Conservation (phyloP, 2,113 vertebrate species). For the Burhinus bistriatus region DNA sequence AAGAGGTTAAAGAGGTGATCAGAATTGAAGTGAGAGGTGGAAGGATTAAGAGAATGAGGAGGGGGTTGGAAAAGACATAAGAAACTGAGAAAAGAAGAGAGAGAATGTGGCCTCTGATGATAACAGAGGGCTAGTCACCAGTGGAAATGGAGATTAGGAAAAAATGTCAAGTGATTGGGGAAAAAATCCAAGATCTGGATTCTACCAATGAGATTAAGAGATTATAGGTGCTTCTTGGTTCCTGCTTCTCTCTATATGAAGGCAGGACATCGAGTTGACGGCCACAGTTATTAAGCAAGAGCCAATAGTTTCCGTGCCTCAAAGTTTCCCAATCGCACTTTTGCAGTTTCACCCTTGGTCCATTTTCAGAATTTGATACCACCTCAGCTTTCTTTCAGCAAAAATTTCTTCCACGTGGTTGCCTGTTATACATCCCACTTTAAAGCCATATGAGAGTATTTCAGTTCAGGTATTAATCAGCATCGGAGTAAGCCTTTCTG, state of each 20-base stretch:
- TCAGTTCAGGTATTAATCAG: background rate
- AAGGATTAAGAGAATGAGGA: background rate
- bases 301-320: background rate
- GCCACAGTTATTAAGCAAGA: background rate
- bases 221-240: background rate
- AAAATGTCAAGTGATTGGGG: background rate
- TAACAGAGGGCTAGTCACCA: background rate
- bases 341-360: background rate
- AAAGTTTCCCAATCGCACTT: background rate
- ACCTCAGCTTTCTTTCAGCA: background rate
- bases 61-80: background rate
- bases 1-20: background rate
- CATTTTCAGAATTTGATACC: background rate
- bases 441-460: background rate
- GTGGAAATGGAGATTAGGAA: background rate
- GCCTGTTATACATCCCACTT: background rate
- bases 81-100: background rate
- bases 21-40: background rate
- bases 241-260: background rate
- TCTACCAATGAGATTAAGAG: background rate
- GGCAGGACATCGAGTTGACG: background rate
- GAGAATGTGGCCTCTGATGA: background rate
- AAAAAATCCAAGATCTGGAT: background rate
- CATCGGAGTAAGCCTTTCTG: background rate
- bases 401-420: background rate